These are phyloP conservation scores for Drosophila mimica DNA, from an alignment of 2,888 invertebrate genomes.

Conservation along the genomic window DNA sequence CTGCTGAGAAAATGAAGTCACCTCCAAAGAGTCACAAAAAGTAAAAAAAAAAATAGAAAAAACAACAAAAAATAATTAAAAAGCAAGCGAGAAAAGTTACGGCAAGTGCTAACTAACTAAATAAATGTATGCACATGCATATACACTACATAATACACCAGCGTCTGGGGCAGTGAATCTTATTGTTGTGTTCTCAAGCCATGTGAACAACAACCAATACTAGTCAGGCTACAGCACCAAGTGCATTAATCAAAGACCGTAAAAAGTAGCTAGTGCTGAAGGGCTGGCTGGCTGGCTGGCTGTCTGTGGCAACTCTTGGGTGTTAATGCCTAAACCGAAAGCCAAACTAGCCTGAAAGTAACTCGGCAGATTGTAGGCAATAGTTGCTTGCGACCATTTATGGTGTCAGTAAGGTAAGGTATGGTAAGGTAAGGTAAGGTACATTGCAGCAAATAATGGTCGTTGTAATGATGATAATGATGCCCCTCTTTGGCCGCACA, in stretches of 20 bases:
- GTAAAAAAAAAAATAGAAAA: conserved; percentile 24
- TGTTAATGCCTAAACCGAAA: conserved; percentile 33
- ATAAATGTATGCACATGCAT: conserved; percentile 55
- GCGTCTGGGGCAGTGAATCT: conserved; percentile 69
- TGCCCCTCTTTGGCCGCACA: conserved; percentile 61
- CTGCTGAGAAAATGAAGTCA: conserved; percentile 79
- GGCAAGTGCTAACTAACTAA: conserved; percentile 75
- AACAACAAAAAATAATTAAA: conserved; percentile 24
- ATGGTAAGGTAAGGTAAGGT: conserved; percentile 79
- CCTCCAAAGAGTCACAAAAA: conserved; percentile 47
- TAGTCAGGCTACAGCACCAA: conserved; percentile 29
- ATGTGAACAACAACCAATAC: conserved; percentile 55
- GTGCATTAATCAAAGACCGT: conserved; percentile 54
- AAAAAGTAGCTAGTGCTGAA: conserved; percentile 46
- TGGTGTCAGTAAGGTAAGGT: conserved; percentile 78
- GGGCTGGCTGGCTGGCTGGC: conserved; percentile 21
- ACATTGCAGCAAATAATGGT: conserved; percentile 76
- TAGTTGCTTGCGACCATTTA: conserved; percentile 60
- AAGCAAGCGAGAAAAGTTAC: conserved; percentile 69
- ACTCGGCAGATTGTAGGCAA: conserved; percentile 31
- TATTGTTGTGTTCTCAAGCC: conserved; percentile 69
- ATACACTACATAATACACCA: conserved; percentile 48
- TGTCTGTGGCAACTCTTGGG: conserved; percentile 28
- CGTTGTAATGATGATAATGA: conserved; percentile 70
- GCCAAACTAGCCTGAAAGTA: conserved; percentile 38